Evolutionary conservation across 2,888 invertebrate species (phyloP), one percentile per base, ranked within the genome.

Genomic region (Drosophila falleni): DNA sequence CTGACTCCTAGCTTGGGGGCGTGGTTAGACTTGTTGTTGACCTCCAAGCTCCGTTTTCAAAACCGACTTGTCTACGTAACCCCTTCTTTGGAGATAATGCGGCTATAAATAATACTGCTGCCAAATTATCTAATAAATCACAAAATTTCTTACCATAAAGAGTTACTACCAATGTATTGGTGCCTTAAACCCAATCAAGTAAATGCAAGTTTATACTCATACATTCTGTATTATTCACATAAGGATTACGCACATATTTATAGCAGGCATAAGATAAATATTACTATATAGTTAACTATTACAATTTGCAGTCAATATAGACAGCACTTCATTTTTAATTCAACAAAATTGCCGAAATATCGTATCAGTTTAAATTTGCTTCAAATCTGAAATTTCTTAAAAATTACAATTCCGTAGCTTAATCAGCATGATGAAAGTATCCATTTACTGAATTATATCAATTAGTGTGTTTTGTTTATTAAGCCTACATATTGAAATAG

Each of bases 61-160:
- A 64, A 56, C 46, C 44, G 31, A 56, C 67, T 54, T 49, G 51
- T 33, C 59, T 65, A 15, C 29, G 49, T 41, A 56, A 39, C 50
- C 46, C 42, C 42, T 53, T 47, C 49, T 55, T 60, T 37, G 16
- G 19, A 42, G 50, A 56, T 56, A 56, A 46, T 60, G 49, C 50
- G 49, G 71, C 47, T 51, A 79, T 78, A 86, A 88, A 86, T 84
- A 80, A 84, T 80, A 78, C 72, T 62, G 64, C 67, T 56, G 64
- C 70, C 69, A 83, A 88, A 86, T 86, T 83, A 76, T 83, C 80
- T 76, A 75, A 88, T 85, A 88, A 85, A 86, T 85, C 89, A 88
- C 74, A 33, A 10, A 23, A 15, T 35, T 15, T 3, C 11, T 44
- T 15, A 35, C 13, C 33, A 19, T 19, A 5, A 11, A 51, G 23